phyloP scores from a whole-genome alignment of 1,140 invertebrate species.

The Drosophila carrolli region DNA sequence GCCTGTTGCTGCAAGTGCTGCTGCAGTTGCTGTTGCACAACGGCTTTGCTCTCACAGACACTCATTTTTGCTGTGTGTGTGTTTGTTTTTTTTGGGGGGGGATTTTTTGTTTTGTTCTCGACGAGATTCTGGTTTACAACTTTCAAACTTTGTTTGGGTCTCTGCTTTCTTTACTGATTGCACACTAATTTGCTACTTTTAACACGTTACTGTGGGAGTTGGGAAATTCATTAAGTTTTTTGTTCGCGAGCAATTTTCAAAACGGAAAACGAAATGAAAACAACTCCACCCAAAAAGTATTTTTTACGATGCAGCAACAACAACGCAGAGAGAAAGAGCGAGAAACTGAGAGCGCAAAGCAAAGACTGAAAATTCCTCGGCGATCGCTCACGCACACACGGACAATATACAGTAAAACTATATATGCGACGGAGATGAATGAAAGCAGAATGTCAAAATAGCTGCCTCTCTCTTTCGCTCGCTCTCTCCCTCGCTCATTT shows the following conservation, averaged over 20 bases:
- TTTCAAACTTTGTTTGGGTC: constrained; percentile 51
- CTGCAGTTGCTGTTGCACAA: constrained; percentile 77
- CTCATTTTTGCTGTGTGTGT: constrained; percentile 85
- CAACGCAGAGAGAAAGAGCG: constrained; percentile 36
- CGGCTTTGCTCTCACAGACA: constrained; percentile 88
- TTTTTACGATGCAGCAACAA: constrained; percentile 44
- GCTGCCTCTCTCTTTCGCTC: constrained; percentile 32
- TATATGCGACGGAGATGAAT: constrained; percentile 71
- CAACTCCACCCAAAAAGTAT: constrained; percentile 77
- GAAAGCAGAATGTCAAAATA: constrained; percentile 82
- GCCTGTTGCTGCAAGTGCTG: constrained; percentile 67
- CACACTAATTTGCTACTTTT: constrained; percentile 53
- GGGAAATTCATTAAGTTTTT: constrained; percentile 46
- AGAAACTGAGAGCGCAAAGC: constrained; percentile 48
- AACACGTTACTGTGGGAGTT: constrained; percentile 52
- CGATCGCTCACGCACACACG: constrained; percentile 42
- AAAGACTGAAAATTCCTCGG: constrained; percentile 76
- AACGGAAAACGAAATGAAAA: constrained; percentile 73
- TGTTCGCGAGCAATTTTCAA: constrained; percentile 40
- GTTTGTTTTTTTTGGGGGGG: constrained; percentile 23
- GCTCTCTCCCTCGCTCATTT: constrained; percentile 31
- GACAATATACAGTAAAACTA: constrained; percentile 46
- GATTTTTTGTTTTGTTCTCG: constrained; percentile 56
- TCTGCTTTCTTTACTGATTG: constrained; percentile 60
- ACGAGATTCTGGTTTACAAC: constrained; percentile 66